A percentile compares a stretch with the other conserved stretches of the same genome.
Conservation (phyloP, 2,113 vertebrate species). For the Leucoraja erinaceus region DNA sequence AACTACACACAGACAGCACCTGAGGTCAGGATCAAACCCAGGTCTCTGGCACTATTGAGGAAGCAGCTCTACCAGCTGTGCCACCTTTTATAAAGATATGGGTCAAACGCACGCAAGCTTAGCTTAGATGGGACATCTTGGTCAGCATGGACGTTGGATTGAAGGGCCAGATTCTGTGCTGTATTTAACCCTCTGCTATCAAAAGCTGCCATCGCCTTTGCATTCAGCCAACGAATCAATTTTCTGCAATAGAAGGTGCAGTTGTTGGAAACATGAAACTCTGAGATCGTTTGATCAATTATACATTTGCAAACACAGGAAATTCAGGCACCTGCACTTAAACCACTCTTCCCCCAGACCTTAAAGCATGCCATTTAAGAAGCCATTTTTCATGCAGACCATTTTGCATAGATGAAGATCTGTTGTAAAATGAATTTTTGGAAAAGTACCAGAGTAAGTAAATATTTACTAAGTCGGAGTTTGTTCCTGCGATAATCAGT, state of each 20-base stretch:
- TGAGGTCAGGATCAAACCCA: too few species aligned
- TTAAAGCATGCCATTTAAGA: not conserved
- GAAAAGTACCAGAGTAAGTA: constrained; percentile 1
- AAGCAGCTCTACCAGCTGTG: too few species aligned
- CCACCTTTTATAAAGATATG: too few species aligned
- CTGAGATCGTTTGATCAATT: not conserved
- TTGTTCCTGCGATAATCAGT: constrained; percentile 34
- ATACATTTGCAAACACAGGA: not conserved
- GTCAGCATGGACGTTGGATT: too few species aligned
- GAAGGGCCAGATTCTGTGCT: too few species aligned
- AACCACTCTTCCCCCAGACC: not conserved
- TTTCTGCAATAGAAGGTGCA: not conserved
- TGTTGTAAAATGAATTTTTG: constrained; percentile 27
- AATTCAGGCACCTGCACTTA: not conserved
- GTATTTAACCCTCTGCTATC: too few species aligned
- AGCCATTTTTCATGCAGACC: not conserved
- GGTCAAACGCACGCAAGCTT: too few species aligned
- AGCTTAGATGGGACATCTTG: too few species aligned
- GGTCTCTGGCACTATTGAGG: too few species aligned
- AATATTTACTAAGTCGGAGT: constrained; percentile 25
- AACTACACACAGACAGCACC: too few species aligned
- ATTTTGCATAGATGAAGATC: constrained; percentile 25
- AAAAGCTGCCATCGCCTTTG: not conserved
- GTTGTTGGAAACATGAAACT: not conserved
- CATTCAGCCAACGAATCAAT: not conserved